Evolutionary conservation across 2,888 invertebrate genomes (phyloP).

Genomic region (Drosophila demipolita): DNA sequence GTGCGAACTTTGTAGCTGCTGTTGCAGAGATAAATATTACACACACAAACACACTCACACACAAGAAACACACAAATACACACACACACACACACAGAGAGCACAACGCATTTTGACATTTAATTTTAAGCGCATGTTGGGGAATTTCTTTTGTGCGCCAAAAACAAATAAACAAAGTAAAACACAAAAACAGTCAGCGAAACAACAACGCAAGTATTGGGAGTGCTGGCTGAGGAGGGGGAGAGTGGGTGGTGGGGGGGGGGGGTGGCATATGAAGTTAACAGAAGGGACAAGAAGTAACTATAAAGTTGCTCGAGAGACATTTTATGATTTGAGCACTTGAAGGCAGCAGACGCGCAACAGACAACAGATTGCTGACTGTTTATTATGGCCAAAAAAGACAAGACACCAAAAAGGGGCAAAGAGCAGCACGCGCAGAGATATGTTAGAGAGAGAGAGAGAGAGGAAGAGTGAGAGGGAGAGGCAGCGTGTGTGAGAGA

Average conservation of each 20-base stretch:
- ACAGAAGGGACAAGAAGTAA: slow-evolving; percentile 54
- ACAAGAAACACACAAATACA: slow-evolving; percentile 35
- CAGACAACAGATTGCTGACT: slow-evolving; percentile 80
- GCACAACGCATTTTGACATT: slow-evolving; percentile 74
- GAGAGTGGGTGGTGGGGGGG: background rate
- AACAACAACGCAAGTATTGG: background rate
- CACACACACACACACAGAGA: slow-evolving; percentile 11
- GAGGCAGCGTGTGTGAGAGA: slow-evolving; percentile 16
- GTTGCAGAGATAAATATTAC: slow-evolving; percentile 66
- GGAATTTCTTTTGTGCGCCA: slow-evolving; percentile 81
- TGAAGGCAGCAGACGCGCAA: slow-evolving; percentile 77
- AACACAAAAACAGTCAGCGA: slow-evolving; percentile 30
- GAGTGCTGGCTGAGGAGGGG: no score
- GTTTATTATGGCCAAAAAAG: slow-evolving; percentile 73
- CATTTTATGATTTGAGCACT: slow-evolving; percentile 81
- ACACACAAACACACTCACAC: slow-evolving; percentile 40
- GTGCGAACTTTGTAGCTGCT: slow-evolving; percentile 76
- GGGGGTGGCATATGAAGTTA: background rate
- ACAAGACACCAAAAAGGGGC: slow-evolving; percentile 23
- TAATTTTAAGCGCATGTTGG: slow-evolving; percentile 83
- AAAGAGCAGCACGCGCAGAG: slow-evolving; percentile 2
- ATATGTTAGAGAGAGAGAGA: background rate
- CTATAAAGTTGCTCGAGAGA: slow-evolving; percentile 79
- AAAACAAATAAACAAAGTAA: slow-evolving; percentile 76
- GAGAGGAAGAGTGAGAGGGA: background rate